Base-by-base conservation (phyloP, 2,888 invertebrate genomes). In the Tricholauxania praeusta region DNA sequence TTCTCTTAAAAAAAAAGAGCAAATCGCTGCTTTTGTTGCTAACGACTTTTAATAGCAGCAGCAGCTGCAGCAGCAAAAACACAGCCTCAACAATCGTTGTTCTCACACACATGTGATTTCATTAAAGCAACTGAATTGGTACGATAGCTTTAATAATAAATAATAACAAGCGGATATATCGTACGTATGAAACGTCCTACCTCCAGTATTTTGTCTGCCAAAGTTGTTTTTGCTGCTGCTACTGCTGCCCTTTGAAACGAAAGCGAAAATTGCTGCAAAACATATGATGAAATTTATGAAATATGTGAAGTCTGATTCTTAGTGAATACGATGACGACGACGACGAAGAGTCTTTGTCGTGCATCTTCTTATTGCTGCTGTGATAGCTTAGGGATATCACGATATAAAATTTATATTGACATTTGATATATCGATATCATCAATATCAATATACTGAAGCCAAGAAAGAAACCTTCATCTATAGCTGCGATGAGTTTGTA, bases 241-340 rank as follows among this genome's bases (percentile, higher is more conserved):
- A 28, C 12, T 28, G 53, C 10, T 19, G 14, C 48, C 57, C 47
- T 59, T 68, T 48, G 59, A 49, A 68, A 59, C 57, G 68, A 68
- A 68, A 68, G 68, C 68, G 68, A 68, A 68, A 68, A 68, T 68
- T 68, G 49, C 49, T 48, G 39, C 49, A 6, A 47, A 55, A 68
- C 39, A 68, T 47, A 57, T 17, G 47, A 17, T 39, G 63, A 48
- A 63, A 63, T 63, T 63, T 63, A 19, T 63, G 47, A 63, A 55
- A 22, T 66, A 39, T 53, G n/a, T 52, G 12, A 32, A 47, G 55
- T 10, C 55, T 55, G 55, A 55, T 67, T 67, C 67, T 67, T 39
- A 39, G 39, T 39, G 39, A 39, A 39, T 10, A 39, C 47, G 55
- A 15, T 14, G 67, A 67, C 19, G 48, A 39, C 39, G 14, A 47